Conservation (phyloP, 2,888 invertebrate genomes). For the Cheilosia variabilis region DNA sequence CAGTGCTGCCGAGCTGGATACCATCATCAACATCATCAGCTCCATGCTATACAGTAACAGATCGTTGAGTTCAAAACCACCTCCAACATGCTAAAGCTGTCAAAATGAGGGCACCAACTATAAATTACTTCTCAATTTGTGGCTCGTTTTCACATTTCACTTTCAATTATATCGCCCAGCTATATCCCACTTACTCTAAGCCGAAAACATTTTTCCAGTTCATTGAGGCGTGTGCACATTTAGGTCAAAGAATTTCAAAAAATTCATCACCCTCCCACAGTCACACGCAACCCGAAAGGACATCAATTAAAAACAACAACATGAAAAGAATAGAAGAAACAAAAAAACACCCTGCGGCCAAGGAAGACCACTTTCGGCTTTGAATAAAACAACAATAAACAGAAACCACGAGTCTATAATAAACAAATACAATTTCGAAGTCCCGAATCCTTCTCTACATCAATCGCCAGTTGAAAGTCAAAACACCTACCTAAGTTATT, state of each 20-base stretch:
- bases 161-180: constrained; percentile 13
- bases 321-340: neutral
- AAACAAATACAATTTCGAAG: neutral
- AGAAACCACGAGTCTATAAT: neutral
- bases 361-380: constrained; percentile 29
- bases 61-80: no score
- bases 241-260: constrained; percentile 19
- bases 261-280: constrained; percentile 26
- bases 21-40: no score
- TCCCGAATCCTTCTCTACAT: constrained; percentile 23
- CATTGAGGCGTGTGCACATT: constrained; percentile 30
- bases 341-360: constrained; percentile 32
- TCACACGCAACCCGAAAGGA: constrained; percentile 36
- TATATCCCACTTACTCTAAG: constrained; percentile 13
- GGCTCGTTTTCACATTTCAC: neutral
- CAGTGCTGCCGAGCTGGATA: no score
- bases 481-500: constrained; percentile 43
- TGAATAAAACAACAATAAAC: constrained; percentile 10
- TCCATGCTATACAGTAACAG: no score
- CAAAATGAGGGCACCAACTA: neutral
- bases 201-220: constrained; percentile 49
- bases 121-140: neutral
- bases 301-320: constrained; percentile 53
- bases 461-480: constrained; percentile 55
- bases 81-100: no score